Evolutionary conservation across 2,888 invertebrate genomes (phyloP).

Genomic region (Scaptomyza polygonia): DNA sequence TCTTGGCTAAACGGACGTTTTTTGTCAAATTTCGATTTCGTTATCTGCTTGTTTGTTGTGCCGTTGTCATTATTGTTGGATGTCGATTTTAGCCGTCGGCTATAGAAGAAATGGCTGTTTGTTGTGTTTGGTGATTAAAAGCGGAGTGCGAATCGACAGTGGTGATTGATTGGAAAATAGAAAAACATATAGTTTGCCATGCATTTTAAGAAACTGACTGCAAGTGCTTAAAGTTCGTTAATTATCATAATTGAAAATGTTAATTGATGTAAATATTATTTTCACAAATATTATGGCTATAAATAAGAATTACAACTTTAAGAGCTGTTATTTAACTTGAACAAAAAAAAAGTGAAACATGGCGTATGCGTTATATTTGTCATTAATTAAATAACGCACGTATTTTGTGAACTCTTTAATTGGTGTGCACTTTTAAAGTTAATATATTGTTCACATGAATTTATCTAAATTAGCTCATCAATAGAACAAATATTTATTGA

Average conservation of each 20-base stretch:
- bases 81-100: slow-evolving; percentile 42
- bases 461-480: slow-evolving; percentile 9
- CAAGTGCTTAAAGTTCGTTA: slow-evolving; percentile 5
- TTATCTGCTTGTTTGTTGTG: slow-evolving; percentile 41
- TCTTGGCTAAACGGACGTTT: slow-evolving; percentile 37
- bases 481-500: slow-evolving; percentile 12
- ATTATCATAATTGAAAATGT: neutral
- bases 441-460: neutral
- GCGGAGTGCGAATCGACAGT: slow-evolving; percentile 15
- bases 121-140: slow-evolving; percentile 34
- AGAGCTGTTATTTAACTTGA: neutral
- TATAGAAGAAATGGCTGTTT: slow-evolving; percentile 26
- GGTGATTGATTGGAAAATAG: slow-evolving; percentile 35
- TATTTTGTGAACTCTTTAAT: no score
- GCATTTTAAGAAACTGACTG: neutral
- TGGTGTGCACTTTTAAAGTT: neutral
- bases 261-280: neutral
- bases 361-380: slow-evolving; percentile 3
- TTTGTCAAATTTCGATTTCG: slow-evolving; percentile 26
- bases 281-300: neutral
- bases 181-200: slow-evolving; percentile 3
- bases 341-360: neutral
- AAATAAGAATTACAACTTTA: neutral
- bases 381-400: neutral
- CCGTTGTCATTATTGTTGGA: slow-evolving; percentile 21